Evolutionary conservation across 2,113 vertebrate genomes (phyloP).

Genomic region (Phylloscopus trochiloides): DNA sequence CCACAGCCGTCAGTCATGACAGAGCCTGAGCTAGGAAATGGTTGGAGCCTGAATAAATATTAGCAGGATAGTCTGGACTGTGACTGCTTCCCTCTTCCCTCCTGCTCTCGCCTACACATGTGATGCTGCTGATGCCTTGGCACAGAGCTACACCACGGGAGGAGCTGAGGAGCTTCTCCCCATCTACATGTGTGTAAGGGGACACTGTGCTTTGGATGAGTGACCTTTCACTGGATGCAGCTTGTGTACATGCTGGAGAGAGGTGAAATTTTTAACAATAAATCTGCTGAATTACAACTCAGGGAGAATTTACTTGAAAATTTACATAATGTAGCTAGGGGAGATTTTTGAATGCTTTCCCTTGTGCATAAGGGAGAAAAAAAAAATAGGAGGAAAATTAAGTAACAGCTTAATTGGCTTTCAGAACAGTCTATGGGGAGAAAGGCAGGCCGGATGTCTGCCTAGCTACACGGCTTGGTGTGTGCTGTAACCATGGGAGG

Average conservation of each 20-base stretch:
- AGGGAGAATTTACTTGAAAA: not conserved
- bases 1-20: not conserved
- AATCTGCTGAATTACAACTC: not conserved
- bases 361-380: not conserved
- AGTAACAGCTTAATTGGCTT: slow-evolving; percentile 53
- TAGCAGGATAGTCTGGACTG: not conserved
- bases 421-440: slow-evolving; percentile 46
- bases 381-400: slow-evolving; percentile 21
- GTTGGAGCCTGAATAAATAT: not conserved
- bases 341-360: slow-evolving; percentile 17
- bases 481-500: slow-evolving; percentile 62
- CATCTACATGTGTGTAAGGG: not conserved
- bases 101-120: not conserved
- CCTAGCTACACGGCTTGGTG: slow-evolving; percentile 25
- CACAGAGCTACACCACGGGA: not conserved
- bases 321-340: slow-evolving; percentile 14
- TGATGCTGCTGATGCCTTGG: not conserved
- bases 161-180: not conserved
- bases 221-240: not conserved
- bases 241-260: not conserved
- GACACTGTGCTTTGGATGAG: not conserved
- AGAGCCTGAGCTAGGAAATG: not conserved
- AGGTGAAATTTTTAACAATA: not conserved
- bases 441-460: not conserved
- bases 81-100: not conserved